These are phyloP conservation scores for Macaria notata DNA, from an alignment of 2,888 invertebrate genomes.

Conservation along the genomic window DNA sequence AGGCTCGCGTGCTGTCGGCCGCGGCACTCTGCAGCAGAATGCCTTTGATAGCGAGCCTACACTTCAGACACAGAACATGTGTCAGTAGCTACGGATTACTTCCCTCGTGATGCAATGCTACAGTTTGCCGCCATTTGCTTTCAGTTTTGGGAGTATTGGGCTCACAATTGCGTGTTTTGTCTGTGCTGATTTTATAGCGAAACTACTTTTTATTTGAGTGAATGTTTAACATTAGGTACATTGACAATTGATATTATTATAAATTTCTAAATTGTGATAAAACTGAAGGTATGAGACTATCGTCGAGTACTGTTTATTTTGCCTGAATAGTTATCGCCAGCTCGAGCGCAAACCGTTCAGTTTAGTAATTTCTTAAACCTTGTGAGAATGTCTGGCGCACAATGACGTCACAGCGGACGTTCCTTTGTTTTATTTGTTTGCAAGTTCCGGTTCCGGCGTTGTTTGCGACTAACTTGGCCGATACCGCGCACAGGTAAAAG, in stretches of 20 bases:
- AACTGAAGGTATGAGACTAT: no score
- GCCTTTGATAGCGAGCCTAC: constrained; percentile 9
- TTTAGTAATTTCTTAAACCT: constrained; percentile 14
- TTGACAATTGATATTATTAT: no score
- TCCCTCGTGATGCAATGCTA: constrained; percentile 4
- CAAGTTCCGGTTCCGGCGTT: constrained; percentile 49
- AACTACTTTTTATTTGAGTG: no score
- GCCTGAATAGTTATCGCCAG: neutral
- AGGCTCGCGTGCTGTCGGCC: neutral
- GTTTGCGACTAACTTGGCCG: constrained; percentile 57
- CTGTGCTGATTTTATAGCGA: no score
- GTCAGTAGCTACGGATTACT: constrained; percentile 5
- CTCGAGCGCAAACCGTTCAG: constrained; percentile 1
- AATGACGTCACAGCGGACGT: constrained; percentile 40
- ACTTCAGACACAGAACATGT: neutral
- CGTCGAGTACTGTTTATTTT: no score
- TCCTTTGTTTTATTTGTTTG: constrained; percentile 69
- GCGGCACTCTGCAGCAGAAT: constrained; percentile 14
- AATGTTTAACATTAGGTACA: no score
- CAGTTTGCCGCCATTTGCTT: constrained; percentile 8
- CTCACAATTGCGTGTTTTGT: no score
- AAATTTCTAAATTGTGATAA: no score
- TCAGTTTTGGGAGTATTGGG: neutral
- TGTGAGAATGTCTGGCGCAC: constrained; percentile 23
- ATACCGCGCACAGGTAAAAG: constrained; percentile 60